These are phyloP conservation scores for Phrynosoma blainvillii DNA, from an alignment of 2,113 vertebrate species.

Conservation along the genomic window DNA sequence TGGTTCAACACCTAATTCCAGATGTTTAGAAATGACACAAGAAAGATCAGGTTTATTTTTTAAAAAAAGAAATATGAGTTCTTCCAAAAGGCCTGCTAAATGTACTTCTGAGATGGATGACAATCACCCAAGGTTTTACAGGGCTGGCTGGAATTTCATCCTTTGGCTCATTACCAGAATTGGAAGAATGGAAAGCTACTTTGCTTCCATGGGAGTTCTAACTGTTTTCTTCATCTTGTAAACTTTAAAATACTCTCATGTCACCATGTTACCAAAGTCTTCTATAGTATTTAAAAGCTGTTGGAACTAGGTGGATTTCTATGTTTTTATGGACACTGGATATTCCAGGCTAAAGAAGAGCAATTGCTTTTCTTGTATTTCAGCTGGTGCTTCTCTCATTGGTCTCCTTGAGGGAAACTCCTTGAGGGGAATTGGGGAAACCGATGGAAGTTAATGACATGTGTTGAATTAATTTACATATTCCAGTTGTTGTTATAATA, in stretches of 20 bases:
- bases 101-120: not conserved
- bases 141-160: slow-evolving; percentile 1
- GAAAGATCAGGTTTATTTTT: not conserved
- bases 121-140: not conserved
- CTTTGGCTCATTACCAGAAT: not conserved
- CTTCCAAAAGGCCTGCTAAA: not conserved
- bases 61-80: not conserved
- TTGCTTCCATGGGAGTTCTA: not conserved
- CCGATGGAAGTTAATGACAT: not conserved
- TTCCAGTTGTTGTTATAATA: not conserved
- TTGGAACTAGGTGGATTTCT: not conserved
- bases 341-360: not conserved
- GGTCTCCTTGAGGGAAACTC: not conserved
- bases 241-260: not conserved
- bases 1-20: slow-evolving; percentile 4
- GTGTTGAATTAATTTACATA: not conserved
- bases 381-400: not conserved
- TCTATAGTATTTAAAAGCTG: not conserved
- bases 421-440: not conserved
- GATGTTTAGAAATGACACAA: not conserved
- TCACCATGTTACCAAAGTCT: not conserved
- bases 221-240: not conserved
- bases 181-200: not conserved
- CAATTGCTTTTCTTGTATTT: not conserved
- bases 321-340: not conserved